Evolutionary conservation across 37 sponge, comb jelly and placozoan species (phyloP).

Genomic region (Axinella damicornis): DNA sequence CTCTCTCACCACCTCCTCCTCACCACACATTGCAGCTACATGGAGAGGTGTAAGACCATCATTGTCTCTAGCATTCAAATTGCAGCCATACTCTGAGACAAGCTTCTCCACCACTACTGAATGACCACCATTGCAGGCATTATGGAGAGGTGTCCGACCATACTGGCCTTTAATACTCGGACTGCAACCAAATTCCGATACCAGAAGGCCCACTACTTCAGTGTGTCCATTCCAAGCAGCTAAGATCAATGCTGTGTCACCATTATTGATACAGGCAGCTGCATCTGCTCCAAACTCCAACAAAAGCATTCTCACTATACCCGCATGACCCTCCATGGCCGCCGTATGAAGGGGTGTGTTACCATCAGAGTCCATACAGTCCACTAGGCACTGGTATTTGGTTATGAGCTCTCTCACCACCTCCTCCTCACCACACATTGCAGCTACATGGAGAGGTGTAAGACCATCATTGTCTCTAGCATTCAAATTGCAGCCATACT

Average conservation of each 20-base stretch:
- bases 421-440: background rate
- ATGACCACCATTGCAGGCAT: too few species aligned
- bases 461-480: background rate
- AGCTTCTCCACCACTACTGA: too few species aligned
- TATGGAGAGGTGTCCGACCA: too few species aligned
- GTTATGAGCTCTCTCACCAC: background rate
- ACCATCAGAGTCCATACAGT: background rate
- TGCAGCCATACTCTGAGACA: too few species aligned
- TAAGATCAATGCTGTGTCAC: slow-evolving; percentile 7
- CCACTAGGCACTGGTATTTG: background rate
- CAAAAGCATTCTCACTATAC: slow-evolving; percentile 1
- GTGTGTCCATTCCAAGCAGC: background rate
- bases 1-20: too few species aligned
- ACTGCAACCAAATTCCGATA: background rate
- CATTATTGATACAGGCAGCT: background rate
- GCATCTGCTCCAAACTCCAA: background rate
- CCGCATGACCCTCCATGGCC: background rate
- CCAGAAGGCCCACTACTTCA: background rate
- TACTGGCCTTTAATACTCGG: too few species aligned
- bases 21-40: too few species aligned
- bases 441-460: background rate
- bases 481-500: slow-evolving; percentile 4
- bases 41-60: too few species aligned
- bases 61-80: too few species aligned
- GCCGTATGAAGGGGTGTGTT: background rate